Evolutionary conservation across 2,888 invertebrate species (phyloP).

Genomic region (Heliconius aoede): DNA sequence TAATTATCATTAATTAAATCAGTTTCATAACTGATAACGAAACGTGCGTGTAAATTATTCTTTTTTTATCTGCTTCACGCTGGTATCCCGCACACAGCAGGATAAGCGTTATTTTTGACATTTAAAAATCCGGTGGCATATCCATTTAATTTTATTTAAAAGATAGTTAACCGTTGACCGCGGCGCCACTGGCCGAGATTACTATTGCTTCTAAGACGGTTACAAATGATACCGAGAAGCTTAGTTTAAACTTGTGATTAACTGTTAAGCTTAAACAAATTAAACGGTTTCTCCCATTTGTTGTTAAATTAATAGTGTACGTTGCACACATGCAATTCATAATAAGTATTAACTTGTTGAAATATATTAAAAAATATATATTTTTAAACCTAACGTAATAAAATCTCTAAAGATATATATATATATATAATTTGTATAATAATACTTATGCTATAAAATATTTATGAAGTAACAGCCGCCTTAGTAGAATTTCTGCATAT

Average conservation of each 20-base stretch:
- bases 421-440: background rate
- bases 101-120: conserved; percentile 59
- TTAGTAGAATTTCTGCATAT: conserved; percentile 13
- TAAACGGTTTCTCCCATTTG: conserved; percentile 79
- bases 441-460: background rate
- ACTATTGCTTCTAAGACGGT: conserved; percentile 74
- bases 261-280: conserved; percentile 74
- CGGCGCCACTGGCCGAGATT: conserved; percentile 66
- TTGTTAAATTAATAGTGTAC: conserved; percentile 68
- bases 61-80: conserved; percentile 38
- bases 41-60: conserved; percentile 58
- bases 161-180: conserved; percentile 71
- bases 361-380: background rate
- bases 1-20: conserved; percentile 63
- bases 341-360: too few relatives aligned
- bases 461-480: background rate
- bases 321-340: too few relatives aligned
- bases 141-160: conserved; percentile 72
- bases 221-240: conserved; percentile 75
- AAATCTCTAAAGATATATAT: background rate
- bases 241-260: conserved; percentile 72
- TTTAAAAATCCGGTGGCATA: conserved; percentile 64
- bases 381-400: background rate
- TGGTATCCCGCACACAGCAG: too few relatives aligned
- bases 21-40: conserved; percentile 59